Evolutionary conservation across 2,888 invertebrate species (phyloP).

Genomic region (Steromphala cineraria): DNA sequence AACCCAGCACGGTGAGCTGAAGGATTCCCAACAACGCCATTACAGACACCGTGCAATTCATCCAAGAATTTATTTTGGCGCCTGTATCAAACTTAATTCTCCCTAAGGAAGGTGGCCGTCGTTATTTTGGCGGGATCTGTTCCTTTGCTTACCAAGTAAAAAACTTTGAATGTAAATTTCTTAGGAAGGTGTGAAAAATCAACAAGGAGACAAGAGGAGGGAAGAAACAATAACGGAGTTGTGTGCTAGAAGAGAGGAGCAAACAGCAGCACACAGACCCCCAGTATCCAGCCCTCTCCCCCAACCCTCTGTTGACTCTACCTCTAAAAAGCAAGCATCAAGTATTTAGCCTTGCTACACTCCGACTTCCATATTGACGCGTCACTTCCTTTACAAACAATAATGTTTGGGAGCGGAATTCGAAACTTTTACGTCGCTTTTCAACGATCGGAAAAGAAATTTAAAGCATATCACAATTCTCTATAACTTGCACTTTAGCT

Average conservation of each 20-base stretch:
- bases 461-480: not conserved
- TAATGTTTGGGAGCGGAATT: constrained; percentile 28
- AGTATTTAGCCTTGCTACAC: constrained; percentile 25
- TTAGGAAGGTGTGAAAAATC: constrained; percentile 25
- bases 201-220: constrained; percentile 11
- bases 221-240: constrained; percentile 17
- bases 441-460: not conserved
- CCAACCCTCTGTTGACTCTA: constrained; percentile 1
- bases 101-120: not conserved
- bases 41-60: not conserved
- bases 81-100: constrained; percentile 19
- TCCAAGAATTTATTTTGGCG: constrained; percentile 5
- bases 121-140: not conserved
- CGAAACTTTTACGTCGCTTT: constrained; percentile 18
- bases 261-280: constrained; percentile 3
- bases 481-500: not conserved
- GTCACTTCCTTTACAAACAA: constrained; percentile 27
- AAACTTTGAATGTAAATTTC: constrained; percentile 19
- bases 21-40: not conserved
- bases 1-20: not conserved
- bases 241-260: not conserved
- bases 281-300: not conserved
- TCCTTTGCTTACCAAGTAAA: constrained; percentile 16
- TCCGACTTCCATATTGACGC: constrained; percentile 15
- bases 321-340: constrained; percentile 20